Base-by-base conservation (phyloP, 1,140 invertebrate genomes). In the Galendromus occidentalis region DNA sequence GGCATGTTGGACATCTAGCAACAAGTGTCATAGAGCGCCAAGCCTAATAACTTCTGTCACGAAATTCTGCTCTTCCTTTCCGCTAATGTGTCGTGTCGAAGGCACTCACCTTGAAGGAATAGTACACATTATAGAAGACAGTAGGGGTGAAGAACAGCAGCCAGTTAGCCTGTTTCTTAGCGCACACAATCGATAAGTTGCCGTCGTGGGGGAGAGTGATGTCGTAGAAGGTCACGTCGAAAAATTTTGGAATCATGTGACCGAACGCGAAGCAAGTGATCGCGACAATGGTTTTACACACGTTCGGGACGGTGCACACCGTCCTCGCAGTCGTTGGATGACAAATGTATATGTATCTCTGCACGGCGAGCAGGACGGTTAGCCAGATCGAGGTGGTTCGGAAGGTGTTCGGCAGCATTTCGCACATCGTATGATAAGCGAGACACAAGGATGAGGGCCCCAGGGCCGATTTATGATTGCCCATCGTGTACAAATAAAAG, bases 381-480 rank as follows among this genome's bases (percentile, higher is more conserved):
- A 92, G 76, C 87, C 89, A 92, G 47, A 92, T 90, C 67, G 87
- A 91, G 0, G 88, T 86, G 1, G 89, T 92, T 78, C 92, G 90
- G 74, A 91, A 92, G 72, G 91, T 81, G 22, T 86, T 86, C 1
- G 90, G 89, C 68, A 92, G 69, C 0, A 74, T 67, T 65, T 88
- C 86, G 71, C 85, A 85, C 73, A 74, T 72, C 70, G 82, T 80
- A 69, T 80, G 82, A 80, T 84, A 89, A 0, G 84, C 82, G 71
- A 86, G 85, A 73, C 89, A 91, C 5, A 84, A 80, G 20, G 80
- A 71, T 66, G 51, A 71, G 71, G 1, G 74, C 71, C 12, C 75
- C 55, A 47, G 63, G 74, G 33, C 75, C 74, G 30, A 66, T 41
- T 67, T 42, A 65, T 74, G 72, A 22, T 73, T 63, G 77, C 71